A percentile compares a stretch with the other conserved stretches of the same genome.
Conservation (phyloP, 92 coral and sea anemone species). For the Meandrina meandrites region DNA sequence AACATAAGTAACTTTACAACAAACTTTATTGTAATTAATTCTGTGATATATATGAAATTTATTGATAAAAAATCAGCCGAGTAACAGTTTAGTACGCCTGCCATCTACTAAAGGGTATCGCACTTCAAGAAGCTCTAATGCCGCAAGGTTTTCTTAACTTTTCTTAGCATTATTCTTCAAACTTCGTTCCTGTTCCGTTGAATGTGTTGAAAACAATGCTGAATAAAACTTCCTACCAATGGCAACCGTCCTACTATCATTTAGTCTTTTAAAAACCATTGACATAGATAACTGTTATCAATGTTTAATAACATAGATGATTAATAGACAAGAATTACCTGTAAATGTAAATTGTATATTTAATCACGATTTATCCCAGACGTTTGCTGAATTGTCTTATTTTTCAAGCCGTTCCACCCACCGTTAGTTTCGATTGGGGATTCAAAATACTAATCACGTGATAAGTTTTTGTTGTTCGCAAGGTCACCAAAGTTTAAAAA, state of each 20-base stretch:
- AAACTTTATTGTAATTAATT: background rate
- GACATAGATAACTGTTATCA: background rate
- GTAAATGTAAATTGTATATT: background rate
- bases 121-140: background rate
- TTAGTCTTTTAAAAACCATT: background rate
- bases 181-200: background rate
- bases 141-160: background rate
- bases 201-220: background rate
- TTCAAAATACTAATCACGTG: too few relatives aligned
- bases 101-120: background rate
- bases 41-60: background rate
- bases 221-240: background rate
- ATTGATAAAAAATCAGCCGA: background rate
- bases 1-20: background rate
- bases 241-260: background rate
- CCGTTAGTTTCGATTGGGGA: too few relatives aligned
- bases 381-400: too few relatives aligned
- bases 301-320: background rate
- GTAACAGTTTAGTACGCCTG: background rate
- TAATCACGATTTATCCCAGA: background rate
- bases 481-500: too few relatives aligned
- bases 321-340: background rate
- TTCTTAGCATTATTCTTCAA: background rate
- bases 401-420: too few relatives aligned
- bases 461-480: too few relatives aligned